Evolutionary conservation across 1,140 invertebrate species (phyloP).

Genomic region (Trinorchestia longiramus): DNA sequence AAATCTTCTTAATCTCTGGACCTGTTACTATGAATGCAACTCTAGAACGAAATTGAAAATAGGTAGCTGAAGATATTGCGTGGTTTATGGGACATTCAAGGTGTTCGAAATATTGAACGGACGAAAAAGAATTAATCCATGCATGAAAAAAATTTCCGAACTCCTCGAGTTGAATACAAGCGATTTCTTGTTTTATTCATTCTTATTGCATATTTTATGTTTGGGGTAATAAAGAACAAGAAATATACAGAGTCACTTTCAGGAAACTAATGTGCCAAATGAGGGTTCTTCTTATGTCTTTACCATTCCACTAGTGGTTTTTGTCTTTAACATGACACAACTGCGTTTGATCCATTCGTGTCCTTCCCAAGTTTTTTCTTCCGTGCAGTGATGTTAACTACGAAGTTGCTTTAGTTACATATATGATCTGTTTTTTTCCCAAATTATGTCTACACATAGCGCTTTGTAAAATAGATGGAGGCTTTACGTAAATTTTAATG

Average conservation of each 20-base stretch:
- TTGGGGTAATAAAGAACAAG: background rate
- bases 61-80: background rate
- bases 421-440: too few relatives aligned
- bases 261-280: background rate
- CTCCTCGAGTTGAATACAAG: background rate
- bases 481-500: background rate
- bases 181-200: background rate
- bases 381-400: too few relatives aligned
- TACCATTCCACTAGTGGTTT: background rate
- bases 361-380: background rate
- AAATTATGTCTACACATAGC: too few relatives aligned
- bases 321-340: background rate
- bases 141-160: background rate
- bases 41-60: background rate
- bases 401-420: too few relatives aligned
- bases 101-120: background rate
- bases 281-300: background rate
- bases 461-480: background rate
- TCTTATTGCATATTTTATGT: background rate
- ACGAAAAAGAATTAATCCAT: background rate
- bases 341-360: background rate
- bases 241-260: background rate
- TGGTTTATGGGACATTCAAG: background rate
- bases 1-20: background rate
- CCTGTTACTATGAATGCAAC: background rate